Conservation (phyloP, 1,140 invertebrate species). For the Tetranychus cinnabarinus region DNA sequence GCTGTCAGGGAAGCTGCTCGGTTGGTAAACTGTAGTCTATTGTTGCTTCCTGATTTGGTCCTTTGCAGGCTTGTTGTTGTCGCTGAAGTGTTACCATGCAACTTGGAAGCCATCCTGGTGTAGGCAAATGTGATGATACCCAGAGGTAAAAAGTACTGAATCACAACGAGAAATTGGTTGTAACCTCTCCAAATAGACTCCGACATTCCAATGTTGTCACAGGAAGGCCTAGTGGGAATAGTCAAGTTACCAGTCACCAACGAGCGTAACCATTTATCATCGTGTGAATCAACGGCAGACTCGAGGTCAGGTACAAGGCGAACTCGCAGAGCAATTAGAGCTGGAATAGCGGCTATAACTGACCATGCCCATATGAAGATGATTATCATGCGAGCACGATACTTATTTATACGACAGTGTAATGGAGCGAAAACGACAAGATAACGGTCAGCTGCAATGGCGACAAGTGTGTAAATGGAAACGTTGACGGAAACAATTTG, state of each 20-base stretch:
- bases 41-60: too few species aligned
- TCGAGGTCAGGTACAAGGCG: slow-evolving; percentile 9
- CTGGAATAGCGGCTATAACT: slow-evolving; percentile 16
- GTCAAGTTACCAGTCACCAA: not conserved
- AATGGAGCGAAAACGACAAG: slow-evolving; percentile 67
- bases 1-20: too few species aligned
- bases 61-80: not conserved
- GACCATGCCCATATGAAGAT: slow-evolving; percentile 18
- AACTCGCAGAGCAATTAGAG: slow-evolving; percentile 15
- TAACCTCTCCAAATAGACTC: slow-evolving; percentile 30
- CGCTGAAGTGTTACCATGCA: slow-evolving; percentile 33
- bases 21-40: too few species aligned
- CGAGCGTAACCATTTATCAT: not conserved
- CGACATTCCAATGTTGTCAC: slow-evolving; percentile 29
- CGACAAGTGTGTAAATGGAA: slow-evolving; percentile 56
- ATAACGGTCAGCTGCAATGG: slow-evolving; percentile 61
- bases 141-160: slow-evolving; percentile 49
- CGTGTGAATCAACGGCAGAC: not conserved
- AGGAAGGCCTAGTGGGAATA: slow-evolving; percentile 28
- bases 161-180: slow-evolving; percentile 26
- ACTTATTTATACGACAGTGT: slow-evolving; percentile 14
- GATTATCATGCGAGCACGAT: slow-evolving; percentile 16
- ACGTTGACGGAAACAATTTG: slow-evolving; percentile 56
- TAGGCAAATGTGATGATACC: slow-evolving; percentile 52
- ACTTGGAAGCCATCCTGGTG: slow-evolving; percentile 41